Percentiles rank a stretch among this genome's conserved stretches.
phyloP scores from a whole-genome alignment of 2,888 invertebrate species.

The Polydrusus pterygomalis region DNA sequence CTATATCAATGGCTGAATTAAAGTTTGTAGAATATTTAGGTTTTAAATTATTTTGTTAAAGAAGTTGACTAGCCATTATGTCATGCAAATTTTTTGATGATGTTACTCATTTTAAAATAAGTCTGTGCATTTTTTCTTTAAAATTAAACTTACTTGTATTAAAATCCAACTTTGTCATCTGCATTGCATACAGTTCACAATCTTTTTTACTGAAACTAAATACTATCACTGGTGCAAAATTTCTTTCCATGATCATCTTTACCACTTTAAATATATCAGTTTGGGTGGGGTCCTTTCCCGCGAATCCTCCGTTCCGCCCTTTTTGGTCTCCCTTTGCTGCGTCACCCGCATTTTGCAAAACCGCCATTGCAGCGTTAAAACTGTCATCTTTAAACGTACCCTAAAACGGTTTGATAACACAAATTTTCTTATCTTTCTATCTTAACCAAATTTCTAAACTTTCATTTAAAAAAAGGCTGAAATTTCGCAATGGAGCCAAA shows the following conservation, averaged over 20 bases:
- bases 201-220: slow-evolving; percentile 99
- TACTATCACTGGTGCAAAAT: slow-evolving; percentile 98
- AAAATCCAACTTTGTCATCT: slow-evolving; percentile 97
- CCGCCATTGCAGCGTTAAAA: slow-evolving; percentile 97
- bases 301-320: slow-evolving; percentile 84
- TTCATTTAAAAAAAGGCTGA: too few relatives aligned
- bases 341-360: slow-evolving; percentile 87
- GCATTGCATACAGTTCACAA: slow-evolving; percentile 97
- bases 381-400: slow-evolving; percentile 98
- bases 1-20: too few relatives aligned
- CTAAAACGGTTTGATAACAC: slow-evolving; percentile 70
- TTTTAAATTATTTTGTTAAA: too few relatives aligned
- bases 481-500: too few relatives aligned
- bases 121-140: too few relatives aligned
- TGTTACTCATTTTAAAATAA: too few relatives aligned
- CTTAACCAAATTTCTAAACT: too few relatives aligned
- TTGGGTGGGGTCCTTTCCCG: slow-evolving; percentile 77
- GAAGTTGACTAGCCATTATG: too few relatives aligned
- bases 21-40: too few relatives aligned
- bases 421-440: too few relatives aligned
- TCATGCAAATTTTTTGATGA: too few relatives aligned
- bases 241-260: slow-evolving; percentile 98
- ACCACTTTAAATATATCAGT: slow-evolving; percentile 97
- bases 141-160: slow-evolving; percentile 81
- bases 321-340: slow-evolving; percentile 87